Conservation (phyloP, 1,140 invertebrate species). For the Hycleus phaleratus region DNA sequence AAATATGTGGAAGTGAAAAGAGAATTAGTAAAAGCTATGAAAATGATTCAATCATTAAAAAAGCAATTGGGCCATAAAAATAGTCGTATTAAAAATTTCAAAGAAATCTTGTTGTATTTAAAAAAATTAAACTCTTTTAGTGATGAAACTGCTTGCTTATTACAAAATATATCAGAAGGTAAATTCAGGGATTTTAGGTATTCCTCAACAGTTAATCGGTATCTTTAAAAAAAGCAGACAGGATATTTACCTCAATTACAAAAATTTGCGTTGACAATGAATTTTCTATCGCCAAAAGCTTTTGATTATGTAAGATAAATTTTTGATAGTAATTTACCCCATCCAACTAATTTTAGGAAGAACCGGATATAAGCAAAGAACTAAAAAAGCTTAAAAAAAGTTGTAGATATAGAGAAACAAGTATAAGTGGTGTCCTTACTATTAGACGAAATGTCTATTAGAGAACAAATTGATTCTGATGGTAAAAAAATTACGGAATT, state of each 20-base stretch:
- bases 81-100: too few species aligned
- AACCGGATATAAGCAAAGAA: conserved; percentile 28
- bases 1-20: too few species aligned
- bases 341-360: conserved; percentile 26
- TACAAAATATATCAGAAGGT: too few species aligned
- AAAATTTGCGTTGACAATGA: conserved; percentile 29
- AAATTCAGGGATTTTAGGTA: too few species aligned
- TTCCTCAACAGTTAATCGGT: too few species aligned
- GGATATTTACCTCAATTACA: conserved; percentile 20
- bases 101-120: too few species aligned
- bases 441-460: conserved; percentile 29
- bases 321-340: conserved; percentile 28
- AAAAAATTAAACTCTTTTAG: too few species aligned
- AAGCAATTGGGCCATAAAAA: too few species aligned
- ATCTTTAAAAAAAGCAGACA: too few species aligned
- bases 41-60: too few species aligned
- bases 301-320: conserved; percentile 21
- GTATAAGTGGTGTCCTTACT: conserved; percentile 2
- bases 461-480: conserved; percentile 23
- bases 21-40: too few species aligned
- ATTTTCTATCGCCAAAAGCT: conserved; percentile 31
- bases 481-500: conserved; percentile 18
- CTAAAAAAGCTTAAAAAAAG: conserved; percentile 13
- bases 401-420: not conserved
- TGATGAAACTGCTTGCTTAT: too few species aligned